Evolutionary conservation across 2,113 vertebrate genomes (phyloP).

Genomic region (Macaca mulatta): DNA sequence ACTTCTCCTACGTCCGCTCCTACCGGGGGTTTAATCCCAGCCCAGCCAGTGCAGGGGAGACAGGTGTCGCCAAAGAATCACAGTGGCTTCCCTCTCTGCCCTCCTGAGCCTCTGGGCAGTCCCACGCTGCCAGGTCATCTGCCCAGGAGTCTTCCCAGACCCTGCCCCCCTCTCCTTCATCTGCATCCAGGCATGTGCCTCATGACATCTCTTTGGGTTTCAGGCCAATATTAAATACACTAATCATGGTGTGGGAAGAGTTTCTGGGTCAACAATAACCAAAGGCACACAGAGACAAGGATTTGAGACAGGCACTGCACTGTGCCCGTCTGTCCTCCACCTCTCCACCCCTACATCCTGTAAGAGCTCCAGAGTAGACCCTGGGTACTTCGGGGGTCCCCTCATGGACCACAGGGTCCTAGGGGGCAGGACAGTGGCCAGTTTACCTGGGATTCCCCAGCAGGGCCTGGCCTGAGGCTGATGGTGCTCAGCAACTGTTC

Average conservation of each 20-base stretch:
- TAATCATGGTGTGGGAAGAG: neutral
- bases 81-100: neutral
- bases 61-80: neutral
- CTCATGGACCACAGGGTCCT: neutral
- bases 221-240: neutral
- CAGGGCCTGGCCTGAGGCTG: neutral
- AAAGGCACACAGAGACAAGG: neutral
- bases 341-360: no score
- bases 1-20: no score
- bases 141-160: neutral
- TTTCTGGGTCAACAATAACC: neutral
- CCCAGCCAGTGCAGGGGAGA: neutral
- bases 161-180: neutral
- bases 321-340: rapidly evolving
- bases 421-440: rapidly evolving
- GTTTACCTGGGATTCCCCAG: neutral
- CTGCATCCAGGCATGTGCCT: no score
- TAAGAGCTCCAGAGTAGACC: neutral
- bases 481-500: rapidly evolving
- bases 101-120: neutral
- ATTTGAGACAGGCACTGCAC: neutral
- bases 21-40: rapidly evolving
- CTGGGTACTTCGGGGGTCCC: neutral
- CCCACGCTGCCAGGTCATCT: neutral
- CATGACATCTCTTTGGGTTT: neutral